Evolutionary conservation across 30 jellyfish, hydroid and myxozoan species (phyloP).

Genomic region (Pseudorhiza aurosa): DNA sequence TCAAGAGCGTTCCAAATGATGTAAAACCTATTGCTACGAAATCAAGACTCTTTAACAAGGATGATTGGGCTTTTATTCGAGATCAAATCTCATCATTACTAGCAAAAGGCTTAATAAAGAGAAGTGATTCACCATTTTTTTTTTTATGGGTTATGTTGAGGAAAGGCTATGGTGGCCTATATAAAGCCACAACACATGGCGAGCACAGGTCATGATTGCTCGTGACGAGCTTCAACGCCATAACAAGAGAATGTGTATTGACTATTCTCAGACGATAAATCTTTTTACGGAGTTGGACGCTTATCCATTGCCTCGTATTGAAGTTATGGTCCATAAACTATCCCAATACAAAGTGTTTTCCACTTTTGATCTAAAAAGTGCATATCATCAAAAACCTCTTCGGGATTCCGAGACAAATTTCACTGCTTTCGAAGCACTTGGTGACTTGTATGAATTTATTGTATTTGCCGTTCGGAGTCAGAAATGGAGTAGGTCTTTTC

Average conservation of each 20-base stretch:
- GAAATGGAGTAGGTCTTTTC: conserved; percentile 28
- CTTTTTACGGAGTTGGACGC: conserved; percentile 68
- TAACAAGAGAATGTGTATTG: conserved; percentile 62
- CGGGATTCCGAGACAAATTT: conserved; percentile 65
- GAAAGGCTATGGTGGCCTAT: no score
- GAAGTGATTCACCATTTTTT: conserved; percentile 66
- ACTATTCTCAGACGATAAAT: conserved; percentile 66
- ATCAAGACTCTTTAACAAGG: conserved; percentile 49
- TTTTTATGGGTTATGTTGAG: no score
- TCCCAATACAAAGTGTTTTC: conserved; percentile 43
- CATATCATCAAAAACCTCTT: conserved; percentile 73
- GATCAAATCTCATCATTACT: conserved; percentile 54
- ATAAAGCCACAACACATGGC: no score
- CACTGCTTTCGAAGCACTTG: conserved; percentile 81
- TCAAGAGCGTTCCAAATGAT: conserved; percentile 25
- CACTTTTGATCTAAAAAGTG: conserved; percentile 71
- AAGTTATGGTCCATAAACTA: conserved; percentile 57
- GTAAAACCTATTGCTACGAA: conserved; percentile 64
- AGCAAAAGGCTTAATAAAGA: conserved; percentile 44
- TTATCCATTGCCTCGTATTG: conserved; percentile 65
- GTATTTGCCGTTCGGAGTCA: conserved; percentile 67
- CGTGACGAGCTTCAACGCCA: conserved; percentile 45
- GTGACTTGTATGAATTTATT: conserved; percentile 62
- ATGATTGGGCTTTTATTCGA: conserved; percentile 40
- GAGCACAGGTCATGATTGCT: conserved; percentile 63